These are phyloP conservation scores for Oryzias curvinotus DNA, from an alignment of 2,113 vertebrate genomes.

Conservation along the genomic window DNA sequence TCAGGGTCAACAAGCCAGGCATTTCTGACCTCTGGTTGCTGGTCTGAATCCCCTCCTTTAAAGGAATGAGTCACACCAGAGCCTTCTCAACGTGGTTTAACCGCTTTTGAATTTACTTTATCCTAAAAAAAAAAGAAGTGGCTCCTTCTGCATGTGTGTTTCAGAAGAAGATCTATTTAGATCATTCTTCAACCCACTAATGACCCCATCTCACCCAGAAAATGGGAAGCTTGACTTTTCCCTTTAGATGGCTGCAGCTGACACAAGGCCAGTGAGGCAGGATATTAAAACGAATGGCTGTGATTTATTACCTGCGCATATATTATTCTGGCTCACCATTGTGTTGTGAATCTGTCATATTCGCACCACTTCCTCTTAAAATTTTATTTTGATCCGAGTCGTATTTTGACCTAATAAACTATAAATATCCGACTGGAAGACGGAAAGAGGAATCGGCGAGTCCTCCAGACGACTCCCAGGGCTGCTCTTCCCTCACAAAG, in stretches of 20 bases:
- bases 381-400: constrained; percentile 54
- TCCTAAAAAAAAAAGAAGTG: too few species aligned
- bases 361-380: constrained; percentile 41
- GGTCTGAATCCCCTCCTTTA: background rate
- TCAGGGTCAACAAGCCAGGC: constrained; percentile 26
- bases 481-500: constrained; percentile 37
- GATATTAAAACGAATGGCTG: constrained; percentile 61
- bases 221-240: constrained; percentile 62
- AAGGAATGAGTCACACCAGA: too few species aligned
- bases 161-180: too few species aligned
- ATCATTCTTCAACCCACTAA: constrained; percentile 48
- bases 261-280: constrained; percentile 55
- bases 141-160: too few species aligned
- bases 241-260: constrained; percentile 54
- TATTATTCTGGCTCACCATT: constrained; percentile 45
- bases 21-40: background rate
- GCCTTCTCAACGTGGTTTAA: background rate
- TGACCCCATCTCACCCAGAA: constrained; percentile 44
- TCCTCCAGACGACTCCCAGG: constrained; percentile 44
- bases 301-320: constrained; percentile 38
- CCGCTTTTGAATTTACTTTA: constrained; percentile 3
- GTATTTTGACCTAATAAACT: constrained; percentile 47
- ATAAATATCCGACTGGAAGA: constrained; percentile 34
- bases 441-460: constrained; percentile 10
- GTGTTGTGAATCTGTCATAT: constrained; percentile 56